Evolutionary conservation across 30 jellyfish, hydroid and myxozoan genomes (phyloP).

Genomic region (Cassiopea andromeda): DNA sequence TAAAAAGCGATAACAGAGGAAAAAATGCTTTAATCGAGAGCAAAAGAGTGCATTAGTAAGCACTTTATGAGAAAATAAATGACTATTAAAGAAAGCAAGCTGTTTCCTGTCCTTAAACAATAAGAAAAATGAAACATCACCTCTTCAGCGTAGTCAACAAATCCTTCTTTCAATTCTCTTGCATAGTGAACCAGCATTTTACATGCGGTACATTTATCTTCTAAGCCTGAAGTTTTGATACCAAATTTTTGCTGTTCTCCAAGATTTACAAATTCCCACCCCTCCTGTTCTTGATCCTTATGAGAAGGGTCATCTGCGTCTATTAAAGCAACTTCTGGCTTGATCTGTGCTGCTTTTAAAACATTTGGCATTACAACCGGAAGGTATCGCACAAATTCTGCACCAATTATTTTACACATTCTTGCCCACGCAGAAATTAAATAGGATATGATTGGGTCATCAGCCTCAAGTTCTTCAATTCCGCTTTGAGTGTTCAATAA

Average conservation of each 20-base stretch:
- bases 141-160: constrained; percentile 97
- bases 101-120: background rate
- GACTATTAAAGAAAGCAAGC: background rate
- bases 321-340: constrained; percentile 97
- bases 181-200: constrained; percentile 99
- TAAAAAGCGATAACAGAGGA: background rate
- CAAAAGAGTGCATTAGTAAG: background rate
- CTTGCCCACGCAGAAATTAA: constrained; percentile 99
- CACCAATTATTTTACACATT: constrained; percentile 98
- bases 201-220: constrained; percentile 99
- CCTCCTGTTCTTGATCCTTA: constrained; percentile 93
- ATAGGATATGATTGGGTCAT: constrained; percentile 94
- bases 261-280: constrained; percentile 99
- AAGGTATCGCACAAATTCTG: constrained; percentile 96
- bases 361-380: constrained; percentile 99
- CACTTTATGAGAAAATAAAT: background rate
- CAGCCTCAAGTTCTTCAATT: constrained; percentile 92
- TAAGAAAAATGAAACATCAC: constrained; percentile 41
- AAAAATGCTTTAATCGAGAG: background rate
- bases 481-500: constrained; percentile 94
- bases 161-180: constrained; percentile 97
- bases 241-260: constrained; percentile 99
- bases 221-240: constrained; percentile 97
- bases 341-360: constrained; percentile 96
- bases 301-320: constrained; percentile 97